Evolutionary conservation across 2,888 invertebrate species (phyloP).

Genomic region (Mythimna impura): DNA sequence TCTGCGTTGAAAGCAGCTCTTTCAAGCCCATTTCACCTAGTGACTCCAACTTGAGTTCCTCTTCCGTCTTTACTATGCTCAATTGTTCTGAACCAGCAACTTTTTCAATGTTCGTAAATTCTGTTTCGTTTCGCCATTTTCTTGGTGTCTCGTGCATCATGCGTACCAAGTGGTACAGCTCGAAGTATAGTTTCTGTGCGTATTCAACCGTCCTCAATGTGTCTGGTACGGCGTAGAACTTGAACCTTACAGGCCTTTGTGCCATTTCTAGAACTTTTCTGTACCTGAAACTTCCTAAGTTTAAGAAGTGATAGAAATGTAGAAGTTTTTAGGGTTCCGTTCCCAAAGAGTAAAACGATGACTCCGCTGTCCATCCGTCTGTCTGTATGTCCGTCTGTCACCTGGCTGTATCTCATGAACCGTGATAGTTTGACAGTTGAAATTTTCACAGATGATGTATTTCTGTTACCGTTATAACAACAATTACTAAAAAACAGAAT

Average conservation of each 20-base stretch:
- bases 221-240: conserved; percentile 48
- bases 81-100: accelerated
- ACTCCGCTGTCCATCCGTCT: no score
- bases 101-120: accelerated
- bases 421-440: no score
- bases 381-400: no score
- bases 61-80: not conserved
- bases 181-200: conserved; percentile 36
- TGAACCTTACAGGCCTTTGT: conserved; percentile 22
- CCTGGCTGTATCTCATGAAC: no score
- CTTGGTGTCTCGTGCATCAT: conserved; percentile 73
- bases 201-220: conserved; percentile 47
- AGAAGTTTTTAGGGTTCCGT: no score
- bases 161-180: conserved; percentile 65
- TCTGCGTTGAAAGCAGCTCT: accelerated
- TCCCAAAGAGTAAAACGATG: no score
- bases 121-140: conserved; percentile 54
- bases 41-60: not conserved
- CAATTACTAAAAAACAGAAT: no score
- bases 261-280: conserved; percentile 67
- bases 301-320: no score
- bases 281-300: conserved; percentile 65
- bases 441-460: no score
- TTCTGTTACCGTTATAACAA: no score
- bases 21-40: not conserved